Conservation (phyloP, 2,797 vertebrate species). For the Okamejei kenojei region DNA sequence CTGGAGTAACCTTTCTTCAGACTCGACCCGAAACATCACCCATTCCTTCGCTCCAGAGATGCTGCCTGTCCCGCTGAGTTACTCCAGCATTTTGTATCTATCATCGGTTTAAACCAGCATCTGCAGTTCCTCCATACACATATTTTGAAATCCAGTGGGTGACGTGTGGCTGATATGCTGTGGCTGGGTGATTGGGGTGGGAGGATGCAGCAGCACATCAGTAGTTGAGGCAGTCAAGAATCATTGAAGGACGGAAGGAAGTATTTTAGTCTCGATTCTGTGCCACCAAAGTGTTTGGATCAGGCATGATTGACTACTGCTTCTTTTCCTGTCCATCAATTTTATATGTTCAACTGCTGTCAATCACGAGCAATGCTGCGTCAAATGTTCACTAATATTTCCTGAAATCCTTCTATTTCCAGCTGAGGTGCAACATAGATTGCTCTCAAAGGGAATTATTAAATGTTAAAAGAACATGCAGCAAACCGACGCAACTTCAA, state of each 20-base stretch:
- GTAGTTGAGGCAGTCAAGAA: no score
- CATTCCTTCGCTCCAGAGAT: no score
- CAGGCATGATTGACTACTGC: neutral
- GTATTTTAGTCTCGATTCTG: neutral
- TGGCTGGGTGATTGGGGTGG: no score
- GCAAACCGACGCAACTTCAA: neutral
- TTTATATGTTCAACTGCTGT: neutral
- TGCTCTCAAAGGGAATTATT: neutral
- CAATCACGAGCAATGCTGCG: neutral
- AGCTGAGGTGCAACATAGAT: neutral
- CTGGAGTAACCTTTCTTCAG: no score
- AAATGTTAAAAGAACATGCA: neutral
- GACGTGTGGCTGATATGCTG: no score
- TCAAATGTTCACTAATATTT: neutral
- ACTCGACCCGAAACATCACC: no score
- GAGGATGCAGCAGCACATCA: no score
- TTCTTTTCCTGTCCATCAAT: neutral
- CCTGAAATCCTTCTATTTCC: neutral
- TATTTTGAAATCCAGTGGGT: no score
- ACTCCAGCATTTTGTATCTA: no score
- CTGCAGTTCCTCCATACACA: no score
- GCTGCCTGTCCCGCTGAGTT: no score
- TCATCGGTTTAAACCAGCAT: no score
- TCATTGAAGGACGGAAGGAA: neutral
- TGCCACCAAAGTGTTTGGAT: neutral